These are phyloP conservation scores for Rotaria sp. DNA, from an alignment of 2,888 invertebrate species.

Conservation along the genomic window DNA sequence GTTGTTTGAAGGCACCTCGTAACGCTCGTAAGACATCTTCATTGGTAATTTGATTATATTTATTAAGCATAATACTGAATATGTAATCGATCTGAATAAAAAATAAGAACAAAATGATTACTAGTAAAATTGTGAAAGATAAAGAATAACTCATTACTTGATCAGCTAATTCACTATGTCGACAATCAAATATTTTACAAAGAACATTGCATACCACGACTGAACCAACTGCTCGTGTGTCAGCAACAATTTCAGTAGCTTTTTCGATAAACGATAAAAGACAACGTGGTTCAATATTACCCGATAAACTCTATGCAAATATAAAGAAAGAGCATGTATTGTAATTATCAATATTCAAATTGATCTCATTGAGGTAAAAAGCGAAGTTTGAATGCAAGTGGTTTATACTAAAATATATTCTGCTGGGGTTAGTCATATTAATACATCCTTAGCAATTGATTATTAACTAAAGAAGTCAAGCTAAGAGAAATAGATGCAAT, in stretches of 20 bases:
- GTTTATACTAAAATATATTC: not conserved
- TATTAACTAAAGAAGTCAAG: no score
- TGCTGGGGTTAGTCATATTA: not conserved
- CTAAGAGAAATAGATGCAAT: not conserved
- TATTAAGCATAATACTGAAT: not conserved
- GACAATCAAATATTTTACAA: not conserved
- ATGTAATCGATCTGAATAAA: not conserved
- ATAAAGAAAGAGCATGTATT: no score
- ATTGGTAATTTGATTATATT: slow-evolving; percentile 3
- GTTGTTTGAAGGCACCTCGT: not conserved
- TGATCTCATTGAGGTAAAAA: not conserved
- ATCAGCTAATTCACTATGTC: slow-evolving; percentile 2
- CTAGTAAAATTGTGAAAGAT: not conserved
- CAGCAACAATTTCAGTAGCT: not conserved
- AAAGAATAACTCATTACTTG: not conserved
- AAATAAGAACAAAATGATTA: not conserved
- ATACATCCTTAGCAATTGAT: not conserved
- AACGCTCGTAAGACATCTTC: not conserved
- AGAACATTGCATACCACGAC: slow-evolving; percentile 5
- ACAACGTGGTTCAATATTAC: not conserved
- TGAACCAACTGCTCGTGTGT: not conserved
- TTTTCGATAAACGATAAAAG: slow-evolving; percentile 14
- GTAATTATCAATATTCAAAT: not conserved
- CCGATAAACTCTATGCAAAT: not conserved
- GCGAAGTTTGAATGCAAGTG: not conserved